Conservation (phyloP, 2,797 vertebrate genomes). For the Macropus fuliginosus region DNA sequence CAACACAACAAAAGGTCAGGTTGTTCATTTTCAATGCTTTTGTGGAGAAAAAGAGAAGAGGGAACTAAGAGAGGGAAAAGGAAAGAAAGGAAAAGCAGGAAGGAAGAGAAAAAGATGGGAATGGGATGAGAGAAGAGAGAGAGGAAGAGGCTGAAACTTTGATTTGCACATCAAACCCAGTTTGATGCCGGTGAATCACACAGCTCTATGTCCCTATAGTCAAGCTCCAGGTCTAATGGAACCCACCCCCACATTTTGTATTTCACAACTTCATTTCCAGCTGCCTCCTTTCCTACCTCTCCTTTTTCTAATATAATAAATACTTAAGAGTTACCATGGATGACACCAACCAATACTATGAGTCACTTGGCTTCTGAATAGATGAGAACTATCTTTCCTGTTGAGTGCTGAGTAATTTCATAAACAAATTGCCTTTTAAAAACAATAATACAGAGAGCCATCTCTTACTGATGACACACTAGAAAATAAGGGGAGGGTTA, state of each 20-base stretch:
- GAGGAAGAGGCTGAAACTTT: constrained; percentile 44
- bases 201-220: background rate
- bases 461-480: constrained; percentile 23
- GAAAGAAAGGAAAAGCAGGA: background rate
- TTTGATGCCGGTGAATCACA: constrained; percentile 4
- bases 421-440: constrained; percentile 66
- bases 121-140: constrained; percentile 15
- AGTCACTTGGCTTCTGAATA: constrained; percentile 64
- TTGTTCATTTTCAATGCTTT: constrained; percentile 45
- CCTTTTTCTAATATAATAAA: constrained; percentile 43
- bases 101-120: background rate
- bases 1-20: background rate
- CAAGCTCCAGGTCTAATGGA: background rate
- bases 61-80: background rate
- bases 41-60: constrained; percentile 13
- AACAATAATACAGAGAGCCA: constrained; percentile 51
- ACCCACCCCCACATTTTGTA: constrained; percentile 25
- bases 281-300: background rate
- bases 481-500: constrained; percentile 5
- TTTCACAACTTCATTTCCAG: constrained; percentile 57
- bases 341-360: constrained; percentile 59
- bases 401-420: constrained; percentile 48
- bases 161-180: background rate
- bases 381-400: constrained; percentile 24
- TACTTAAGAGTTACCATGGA: constrained; percentile 57